These are phyloP conservation scores for Telmatherina bonti DNA, from an alignment of 2,797 vertebrate species.

Conservation along the genomic window DNA sequence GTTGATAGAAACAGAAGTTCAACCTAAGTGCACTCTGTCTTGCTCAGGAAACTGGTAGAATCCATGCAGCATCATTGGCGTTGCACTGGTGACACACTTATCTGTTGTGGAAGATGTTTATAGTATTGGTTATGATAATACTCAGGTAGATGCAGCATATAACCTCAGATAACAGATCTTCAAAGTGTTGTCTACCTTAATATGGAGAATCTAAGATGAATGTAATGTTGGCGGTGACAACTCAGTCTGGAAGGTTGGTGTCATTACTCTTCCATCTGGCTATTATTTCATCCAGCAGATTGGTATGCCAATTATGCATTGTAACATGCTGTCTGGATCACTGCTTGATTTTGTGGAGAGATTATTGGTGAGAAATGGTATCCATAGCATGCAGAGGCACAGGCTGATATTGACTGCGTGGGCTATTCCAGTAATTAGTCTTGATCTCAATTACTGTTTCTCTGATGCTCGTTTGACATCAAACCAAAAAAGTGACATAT, in stretches of 20 bases:
- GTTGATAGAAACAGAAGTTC: no score
- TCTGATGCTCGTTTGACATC: slow-evolving; percentile 17
- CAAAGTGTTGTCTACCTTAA: no score
- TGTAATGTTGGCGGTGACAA: slow-evolving; percentile 3
- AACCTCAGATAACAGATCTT: no score
- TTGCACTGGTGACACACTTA: slow-evolving; percentile 12
- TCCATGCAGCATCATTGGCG: neutral
- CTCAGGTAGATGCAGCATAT: no score
- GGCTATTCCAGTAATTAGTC: slow-evolving; percentile 12
- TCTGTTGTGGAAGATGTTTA: slow-evolving; percentile 15
- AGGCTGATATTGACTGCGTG: slow-evolving; percentile 35
- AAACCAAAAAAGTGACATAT: neutral
- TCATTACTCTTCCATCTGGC: slow-evolving; percentile 57
- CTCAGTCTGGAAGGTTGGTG: slow-evolving; percentile 16
- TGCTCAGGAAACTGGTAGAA: neutral
- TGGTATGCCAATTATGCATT: slow-evolving; percentile 61
- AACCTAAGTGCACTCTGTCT: slow-evolving; percentile 29
- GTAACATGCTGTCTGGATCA: slow-evolving; percentile 21
- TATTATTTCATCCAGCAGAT: slow-evolving; percentile 51
- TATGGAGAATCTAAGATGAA: no score
- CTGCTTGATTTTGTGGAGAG: slow-evolving; percentile 46
- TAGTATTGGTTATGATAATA: neutral
- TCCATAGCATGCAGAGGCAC: slow-evolving; percentile 46
- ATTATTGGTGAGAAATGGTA: slow-evolving; percentile 48
- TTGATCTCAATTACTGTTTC: slow-evolving; percentile 28